Evolutionary conservation across 2,113 vertebrate species (phyloP), one percentile per base, ranked within the genome.

Genomic region (Tupaia chinensis): DNA sequence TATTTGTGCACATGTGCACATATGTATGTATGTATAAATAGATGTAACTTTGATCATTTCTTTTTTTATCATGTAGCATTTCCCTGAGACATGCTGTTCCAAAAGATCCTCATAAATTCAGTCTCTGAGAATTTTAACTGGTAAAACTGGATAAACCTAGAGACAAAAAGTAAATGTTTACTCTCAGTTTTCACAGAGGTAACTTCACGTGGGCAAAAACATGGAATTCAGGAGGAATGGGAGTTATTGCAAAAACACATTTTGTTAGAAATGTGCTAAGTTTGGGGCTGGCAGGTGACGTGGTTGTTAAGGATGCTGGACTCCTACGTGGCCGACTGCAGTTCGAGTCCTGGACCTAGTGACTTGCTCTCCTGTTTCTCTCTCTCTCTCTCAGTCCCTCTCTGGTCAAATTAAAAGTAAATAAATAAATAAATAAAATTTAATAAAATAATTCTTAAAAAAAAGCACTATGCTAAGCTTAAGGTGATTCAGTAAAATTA

Each of bases 191-290:
- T 91, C 54, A 69, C 23, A 91, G 84, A 95, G 13, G 44, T 74
- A 76, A 34, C 44, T 58, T 93, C 23, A n/a, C 87, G 54, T 0
- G 4, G 58, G 8, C n/a, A 72, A 86, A 94, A 83, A 83, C 13
- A 16, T 23, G 68, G 70, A 88, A 73, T 56, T 89, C 60, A 69
- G 54, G 13, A 32, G 19, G 53, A 92, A 89, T 81, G 14, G 85
- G 78, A 74, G 13, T 61, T 87, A 61, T 56, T 91, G 79, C 12
- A 91, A 91, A 54, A 63, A 7, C 17, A 34, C 7, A 74, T 69
- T 82, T 93, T 56, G 9, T 96, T 81, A 87, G 81, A 93, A 93
- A 79, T 83, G 87, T 63, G 65, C 58, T 79, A 78, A 87, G 4
- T 12, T 87, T 87, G 32, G 73, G 34, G 29, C 44, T 44, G 44